phyloP scores from a whole-genome alignment of 2,888 invertebrate species.

The Nephrotoma appendiculata region DNA sequence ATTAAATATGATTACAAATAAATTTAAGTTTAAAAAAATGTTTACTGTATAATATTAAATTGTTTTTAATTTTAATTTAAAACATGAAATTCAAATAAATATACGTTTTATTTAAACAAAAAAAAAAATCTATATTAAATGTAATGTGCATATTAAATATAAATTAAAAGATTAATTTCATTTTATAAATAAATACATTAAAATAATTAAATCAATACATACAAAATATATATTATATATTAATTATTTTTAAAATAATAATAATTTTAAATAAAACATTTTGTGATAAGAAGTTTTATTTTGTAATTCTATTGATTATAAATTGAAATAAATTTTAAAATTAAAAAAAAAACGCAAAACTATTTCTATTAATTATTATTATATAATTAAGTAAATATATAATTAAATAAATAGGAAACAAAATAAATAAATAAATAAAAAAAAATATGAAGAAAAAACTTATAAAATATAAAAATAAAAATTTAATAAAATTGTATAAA shows the following conservation, averaged over 20 bases:
- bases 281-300: slow-evolving; percentile 3
- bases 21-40: not conserved
- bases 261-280: not conserved
- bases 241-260: not conserved
- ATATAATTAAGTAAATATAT: not conserved
- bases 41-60: not conserved
- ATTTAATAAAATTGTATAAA: not conserved
- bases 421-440: not conserved
- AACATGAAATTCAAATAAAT: not conserved
- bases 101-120: not conserved
- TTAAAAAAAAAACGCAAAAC: not conserved
- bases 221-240: not conserved
- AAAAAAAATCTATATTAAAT: not conserved
- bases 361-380: not conserved
- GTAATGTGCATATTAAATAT: not conserved
- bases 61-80: not conserved
- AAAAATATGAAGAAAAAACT: not conserved
- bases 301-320: slow-evolving; percentile 1
- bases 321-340: slow-evolving; percentile 1
- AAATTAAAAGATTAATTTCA: not conserved
- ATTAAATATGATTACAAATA: not conserved
- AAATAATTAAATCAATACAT: not conserved
- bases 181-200: not conserved
- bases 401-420: not conserved
- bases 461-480: not conserved